phyloP scores from a whole-genome alignment of 2,797 vertebrate species.

The Chelon auratus region DNA sequence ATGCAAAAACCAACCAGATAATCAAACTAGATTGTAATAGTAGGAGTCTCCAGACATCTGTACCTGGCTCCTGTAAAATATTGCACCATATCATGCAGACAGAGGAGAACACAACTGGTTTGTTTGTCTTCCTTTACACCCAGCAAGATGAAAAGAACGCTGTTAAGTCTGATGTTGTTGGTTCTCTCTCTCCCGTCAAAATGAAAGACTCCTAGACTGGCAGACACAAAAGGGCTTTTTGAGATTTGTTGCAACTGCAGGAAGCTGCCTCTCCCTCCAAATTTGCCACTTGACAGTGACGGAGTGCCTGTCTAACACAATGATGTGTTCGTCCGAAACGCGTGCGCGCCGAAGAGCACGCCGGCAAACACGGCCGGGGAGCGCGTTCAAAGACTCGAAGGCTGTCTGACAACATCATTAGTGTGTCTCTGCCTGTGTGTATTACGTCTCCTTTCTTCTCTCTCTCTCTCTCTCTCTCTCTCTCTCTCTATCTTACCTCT shows the following conservation, averaged over 20 bases:
- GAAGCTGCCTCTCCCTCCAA: slow-evolving; percentile 79
- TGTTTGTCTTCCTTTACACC: slow-evolving; percentile 74
- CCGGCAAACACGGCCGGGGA: slow-evolving; percentile 69
- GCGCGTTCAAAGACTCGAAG: slow-evolving; percentile 75
- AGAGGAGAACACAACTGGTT: slow-evolving; percentile 53
- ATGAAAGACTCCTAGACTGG: slow-evolving; percentile 76
- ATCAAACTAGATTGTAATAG: slow-evolving; percentile 34
- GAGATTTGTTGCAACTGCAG: slow-evolving; percentile 79
- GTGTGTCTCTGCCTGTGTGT: slow-evolving; percentile 73
- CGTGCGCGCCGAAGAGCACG: slow-evolving; percentile 39
- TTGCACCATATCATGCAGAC: slow-evolving; percentile 27
- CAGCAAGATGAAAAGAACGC: slow-evolving; percentile 57
- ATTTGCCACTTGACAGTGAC: slow-evolving; percentile 84
- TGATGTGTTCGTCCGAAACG: slow-evolving; percentile 59
- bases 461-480: slow-evolving; percentile 27
- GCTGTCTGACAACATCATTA: slow-evolving; percentile 82
- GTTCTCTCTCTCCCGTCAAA: slow-evolving; percentile 70
- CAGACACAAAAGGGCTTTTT: slow-evolving; percentile 81
- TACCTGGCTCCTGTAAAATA: background rate
- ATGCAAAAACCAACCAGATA: slow-evolving; percentile 27
- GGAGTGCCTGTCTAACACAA: slow-evolving; percentile 77
- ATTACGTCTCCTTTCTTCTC: slow-evolving; percentile 63
- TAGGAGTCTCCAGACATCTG: slow-evolving; percentile 15
- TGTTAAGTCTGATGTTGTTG: slow-evolving; percentile 73
- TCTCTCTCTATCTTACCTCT: slow-evolving; percentile 35